Conservation (phyloP, 2,888 invertebrate species). For the Drosophila ochracea region DNA sequence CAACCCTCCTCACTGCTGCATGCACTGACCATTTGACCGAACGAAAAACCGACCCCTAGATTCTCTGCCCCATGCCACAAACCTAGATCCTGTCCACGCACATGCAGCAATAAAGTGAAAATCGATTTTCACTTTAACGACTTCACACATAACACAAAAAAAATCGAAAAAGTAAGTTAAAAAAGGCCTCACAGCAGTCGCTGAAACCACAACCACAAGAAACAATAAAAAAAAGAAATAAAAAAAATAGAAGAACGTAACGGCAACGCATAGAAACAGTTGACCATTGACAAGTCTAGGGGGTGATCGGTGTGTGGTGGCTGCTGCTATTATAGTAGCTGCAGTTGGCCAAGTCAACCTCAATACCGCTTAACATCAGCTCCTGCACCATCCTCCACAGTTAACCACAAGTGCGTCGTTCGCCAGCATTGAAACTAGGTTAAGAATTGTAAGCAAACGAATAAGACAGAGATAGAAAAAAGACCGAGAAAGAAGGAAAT, state of each 20-base stretch:
- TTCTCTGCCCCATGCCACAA: constrained; percentile 1
- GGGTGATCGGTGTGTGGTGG: constrained; percentile 1
- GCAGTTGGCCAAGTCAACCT: constrained; percentile 32
- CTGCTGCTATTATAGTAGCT: constrained; percentile 7
- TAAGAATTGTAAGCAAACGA: constrained; percentile 39
- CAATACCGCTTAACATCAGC: constrained; percentile 16
- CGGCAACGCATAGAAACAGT: constrained; percentile 34
- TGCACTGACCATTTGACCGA: constrained; percentile 36
- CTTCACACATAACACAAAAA: constrained; percentile 68
- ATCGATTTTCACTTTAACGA: constrained; percentile 82
- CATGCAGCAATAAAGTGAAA: constrained; percentile 74
- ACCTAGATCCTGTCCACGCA: constrained; percentile 49
- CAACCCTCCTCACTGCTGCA: background rate
- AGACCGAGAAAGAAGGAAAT: background rate
- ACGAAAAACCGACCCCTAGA: constrained; percentile 29
- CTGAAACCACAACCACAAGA: constrained; percentile 67
- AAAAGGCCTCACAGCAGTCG: constrained; percentile 54
- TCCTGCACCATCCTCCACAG: constrained; percentile 6
- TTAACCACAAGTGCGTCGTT: constrained; percentile 28
- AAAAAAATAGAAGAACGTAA: constrained; percentile 36
- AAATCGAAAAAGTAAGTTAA: constrained; percentile 28
- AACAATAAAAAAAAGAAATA: constrained; percentile 34
- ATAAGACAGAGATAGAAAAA: background rate
- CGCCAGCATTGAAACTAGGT: constrained; percentile 38
- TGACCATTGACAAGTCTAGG: constrained; percentile 40